Conservation (phyloP, 2,888 invertebrate genomes). For the Tuta absoluta region DNA sequence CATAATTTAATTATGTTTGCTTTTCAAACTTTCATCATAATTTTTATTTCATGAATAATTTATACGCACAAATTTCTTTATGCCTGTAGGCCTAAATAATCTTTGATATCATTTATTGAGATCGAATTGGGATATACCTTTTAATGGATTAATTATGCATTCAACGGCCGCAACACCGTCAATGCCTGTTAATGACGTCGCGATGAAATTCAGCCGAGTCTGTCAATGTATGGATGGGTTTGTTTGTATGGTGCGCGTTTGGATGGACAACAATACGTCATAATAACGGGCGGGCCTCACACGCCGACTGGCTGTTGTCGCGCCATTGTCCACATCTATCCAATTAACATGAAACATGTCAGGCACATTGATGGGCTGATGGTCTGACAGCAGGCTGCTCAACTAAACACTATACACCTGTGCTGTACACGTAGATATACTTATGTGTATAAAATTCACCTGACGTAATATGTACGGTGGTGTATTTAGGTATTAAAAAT, state of each 20-base stretch:
- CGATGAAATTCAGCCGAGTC: slow-evolving; percentile 12
- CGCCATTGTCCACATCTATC: slow-evolving; percentile 67
- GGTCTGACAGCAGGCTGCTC: slow-evolving; percentile 23
- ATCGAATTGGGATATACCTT: slow-evolving; percentile 1
- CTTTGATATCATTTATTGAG: not conserved
- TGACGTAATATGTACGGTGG: not conserved
- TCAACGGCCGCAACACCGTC: slow-evolving; percentile 11
- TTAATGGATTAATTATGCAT: slow-evolving; percentile 7
- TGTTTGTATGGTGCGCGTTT: slow-evolving; percentile 39
- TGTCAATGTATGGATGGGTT: slow-evolving; percentile 33
- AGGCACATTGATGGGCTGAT: slow-evolving; percentile 60
- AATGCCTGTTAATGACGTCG: slow-evolving; percentile 12
- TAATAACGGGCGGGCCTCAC: slow-evolving; percentile 60
- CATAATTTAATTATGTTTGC: slow-evolving; percentile 20
- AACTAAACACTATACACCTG: not conserved
- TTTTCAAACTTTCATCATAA: slow-evolving; percentile 1
- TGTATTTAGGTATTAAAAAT: no score
- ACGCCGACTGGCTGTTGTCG: slow-evolving; percentile 44
- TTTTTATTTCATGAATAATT: slow-evolving; percentile 7
- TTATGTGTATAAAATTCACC: slow-evolving; percentile 47
- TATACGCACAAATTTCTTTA: not conserved
- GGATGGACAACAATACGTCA: slow-evolving; percentile 70
- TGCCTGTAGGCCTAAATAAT: not conserved
- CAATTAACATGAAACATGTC: slow-evolving; percentile 76
- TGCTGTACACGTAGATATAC: slow-evolving; percentile 46